These are phyloP conservation scores for Girardinichthys multiradiatus DNA, from an alignment of 2,113 vertebrate species.

Conservation along the genomic window DNA sequence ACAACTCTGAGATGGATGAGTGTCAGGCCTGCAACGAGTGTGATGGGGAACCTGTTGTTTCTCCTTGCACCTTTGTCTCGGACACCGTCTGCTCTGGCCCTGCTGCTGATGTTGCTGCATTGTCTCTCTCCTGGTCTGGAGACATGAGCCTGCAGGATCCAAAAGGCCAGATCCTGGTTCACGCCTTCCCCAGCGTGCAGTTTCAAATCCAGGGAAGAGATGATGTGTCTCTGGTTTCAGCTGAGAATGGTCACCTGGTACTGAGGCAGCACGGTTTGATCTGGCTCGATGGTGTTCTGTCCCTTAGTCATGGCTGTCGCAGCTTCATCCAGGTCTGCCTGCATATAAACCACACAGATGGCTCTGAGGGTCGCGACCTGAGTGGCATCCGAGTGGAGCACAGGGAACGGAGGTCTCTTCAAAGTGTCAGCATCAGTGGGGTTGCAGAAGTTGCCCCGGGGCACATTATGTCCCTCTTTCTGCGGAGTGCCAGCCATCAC, in stretches of 20 bases:
- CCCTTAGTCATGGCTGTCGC: slow-evolving; percentile 84
- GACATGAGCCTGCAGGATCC: slow-evolving; percentile 64
- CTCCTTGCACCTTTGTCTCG: slow-evolving; percentile 80
- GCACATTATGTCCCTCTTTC: slow-evolving; percentile 76
- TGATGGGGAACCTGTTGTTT: slow-evolving; percentile 74
- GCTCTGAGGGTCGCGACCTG: slow-evolving; percentile 76
- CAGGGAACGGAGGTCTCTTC: slow-evolving; percentile 80
- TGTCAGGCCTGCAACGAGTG: slow-evolving; percentile 86
- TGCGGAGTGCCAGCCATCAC: slow-evolving; percentile 84
- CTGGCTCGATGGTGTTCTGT: slow-evolving; percentile 87
- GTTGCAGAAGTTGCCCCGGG: slow-evolving; percentile 83
- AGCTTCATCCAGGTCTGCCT: slow-evolving; percentile 87
- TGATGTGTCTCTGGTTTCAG: slow-evolving; percentile 63
- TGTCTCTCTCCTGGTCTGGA: slow-evolving; percentile 84
- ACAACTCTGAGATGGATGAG: slow-evolving; percentile 84
- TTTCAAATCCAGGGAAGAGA: slow-evolving; percentile 79
- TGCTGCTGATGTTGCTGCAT: slow-evolving; percentile 67
- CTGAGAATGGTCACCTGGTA: slow-evolving; percentile 73
- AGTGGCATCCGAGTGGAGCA: slow-evolving; percentile 84
- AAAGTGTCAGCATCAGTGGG: slow-evolving; percentile 83
- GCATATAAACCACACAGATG: slow-evolving; percentile 80
- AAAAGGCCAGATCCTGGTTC: slow-evolving; percentile 55
- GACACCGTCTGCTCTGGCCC: slow-evolving; percentile 83
- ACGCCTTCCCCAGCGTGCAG: slow-evolving; percentile 76
- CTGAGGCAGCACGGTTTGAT: slow-evolving; percentile 86